A percentile compares a stretch with the other conserved stretches of the same genome.
Conservation (phyloP, 2,113 vertebrate species). For the Symphodus melops region DNA sequence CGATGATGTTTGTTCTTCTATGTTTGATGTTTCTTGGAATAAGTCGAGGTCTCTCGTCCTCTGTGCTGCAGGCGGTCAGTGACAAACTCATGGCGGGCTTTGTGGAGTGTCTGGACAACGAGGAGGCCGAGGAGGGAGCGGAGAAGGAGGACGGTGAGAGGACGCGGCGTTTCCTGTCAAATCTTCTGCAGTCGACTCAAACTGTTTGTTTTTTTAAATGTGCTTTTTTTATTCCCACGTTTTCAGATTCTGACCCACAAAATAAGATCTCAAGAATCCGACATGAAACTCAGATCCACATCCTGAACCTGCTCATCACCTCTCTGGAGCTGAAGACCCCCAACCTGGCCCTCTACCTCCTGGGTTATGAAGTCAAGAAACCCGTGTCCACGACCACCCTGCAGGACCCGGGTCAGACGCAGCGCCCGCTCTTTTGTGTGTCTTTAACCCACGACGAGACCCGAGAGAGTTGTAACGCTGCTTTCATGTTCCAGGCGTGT, state of each 20-base stretch:
- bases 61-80: slow-evolving; percentile 85
- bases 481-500: slow-evolving; percentile 85
- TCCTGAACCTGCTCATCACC: slow-evolving; percentile 96
- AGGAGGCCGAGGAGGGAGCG: slow-evolving; percentile 91
- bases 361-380: slow-evolving; percentile 97
- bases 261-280: slow-evolving; percentile 86
- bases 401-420: slow-evolving; percentile 91
- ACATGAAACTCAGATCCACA: slow-evolving; percentile 95
- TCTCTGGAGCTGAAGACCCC: slow-evolving; percentile 93
- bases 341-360: slow-evolving; percentile 92
- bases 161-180: too few relatives aligned
- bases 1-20: too few relatives aligned
- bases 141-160: slow-evolving; percentile 88
- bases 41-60: background rate
- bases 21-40: too few relatives aligned
- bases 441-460: background rate
- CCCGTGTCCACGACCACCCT: slow-evolving; percentile 94
- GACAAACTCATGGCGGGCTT: slow-evolving; percentile 97
- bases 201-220: too few relatives aligned
- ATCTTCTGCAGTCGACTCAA: too few relatives aligned
- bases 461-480: background rate
- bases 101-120: slow-evolving; percentile 96
- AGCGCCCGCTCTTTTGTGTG: background rate
- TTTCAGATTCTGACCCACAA: slow-evolving; percentile 81
- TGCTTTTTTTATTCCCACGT: background rate